Evolutionary conservation across 1,140 invertebrate species (phyloP), one percentile per base, ranked within the genome.

Genomic region (Philotrypesis tridentata): DNA sequence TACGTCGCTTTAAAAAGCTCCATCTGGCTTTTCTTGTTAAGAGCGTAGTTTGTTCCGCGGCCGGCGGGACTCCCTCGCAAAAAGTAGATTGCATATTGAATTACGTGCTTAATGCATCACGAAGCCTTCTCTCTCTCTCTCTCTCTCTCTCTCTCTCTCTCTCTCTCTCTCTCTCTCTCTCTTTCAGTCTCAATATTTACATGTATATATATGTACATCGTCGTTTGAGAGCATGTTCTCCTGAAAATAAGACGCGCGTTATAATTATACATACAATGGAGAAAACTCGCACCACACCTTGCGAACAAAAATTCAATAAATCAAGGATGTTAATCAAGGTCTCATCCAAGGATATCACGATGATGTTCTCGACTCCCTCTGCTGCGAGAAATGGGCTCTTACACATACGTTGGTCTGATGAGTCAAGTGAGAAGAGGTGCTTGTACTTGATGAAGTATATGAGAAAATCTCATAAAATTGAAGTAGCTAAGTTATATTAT

Each of bases 241-340:
- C 2, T 14, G 17, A 43, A 14, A 37, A 37, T 37, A 37, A 37
- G 33, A 37, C 33, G 33, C 9, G 3, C 9, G 9, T 37, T 9
- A 37, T 3, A 37, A 37, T 37, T 37, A 37, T 37, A 9, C 33
- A 37, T 5, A 43, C 48, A 21, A 55, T 55, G 48, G 48, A 55
- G 48, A 48, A 17, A 48, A 21, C 43, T 48, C 43, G 17, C 17
- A 5, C 17, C 7, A 17, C 48, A 5, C 21, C 17, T 55, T 17
- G 5, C 21, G 17, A 55, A 17, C 7, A 55, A 17, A 48, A 14
- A 55, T 37, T 5, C 4, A 37, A 37, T 5, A 43, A 23, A 27
- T 2, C 11, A 21, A 4, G 37, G 27, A 74, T 74, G 72, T 74
- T 48, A 55, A 74, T 74, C 43, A 60, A 74, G 72, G 40, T 60